Base-by-base conservation (phyloP, 2,888 invertebrate species). In the Phortica magna region DNA sequence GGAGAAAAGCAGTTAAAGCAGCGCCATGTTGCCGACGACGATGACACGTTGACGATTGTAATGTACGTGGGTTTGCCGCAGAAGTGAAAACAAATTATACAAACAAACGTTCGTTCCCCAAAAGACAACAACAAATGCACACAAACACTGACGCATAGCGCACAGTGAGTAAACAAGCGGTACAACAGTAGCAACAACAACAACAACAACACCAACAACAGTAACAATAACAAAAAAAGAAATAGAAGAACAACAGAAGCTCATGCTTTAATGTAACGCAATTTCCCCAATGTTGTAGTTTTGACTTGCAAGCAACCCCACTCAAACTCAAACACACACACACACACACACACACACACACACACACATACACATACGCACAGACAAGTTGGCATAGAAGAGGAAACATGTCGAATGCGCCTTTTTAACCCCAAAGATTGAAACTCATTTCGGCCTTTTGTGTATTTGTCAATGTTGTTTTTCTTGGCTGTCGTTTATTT, bases 401-500 rank as follows among this genome's bases (percentile, higher is more conserved):
- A 31, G 31, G 64, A 39, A 48, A 76, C 68, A 65, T 71, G 72
- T 55, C 57, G 65, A 70, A 43, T 12, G 43, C 48, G n/a, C 17
- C n/a, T 31, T 31, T 48, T 53, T 17, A 39, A 57, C 71, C 71
- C 53, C 53, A 59, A 59, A 14, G 59, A 19, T 59, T 59, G 70
- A 73, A 76, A 65, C 72, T 76, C 76, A 61, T 71, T 43, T 64
- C 61, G 14, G 22, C 73, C 55, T 53, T 59, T 22, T n/a, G 7
- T 76, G 48, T 73, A 31, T 85, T 85, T 88, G 84, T 78, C 88
- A 84, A 83, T 85, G 83, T 9, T 84, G 85, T 80, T 89, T 88
- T 88, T 74, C 82, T 81, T 84, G 77, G 83, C 83, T 89, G 88
- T 87, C 89, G 82, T 88, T 87, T 89, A 87, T 87, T 89, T 88